Evolutionary conservation across 1,140 invertebrate genomes (phyloP), one percentile per base, ranked within the genome.

Genomic region (Drosophila athabasca): DNA sequence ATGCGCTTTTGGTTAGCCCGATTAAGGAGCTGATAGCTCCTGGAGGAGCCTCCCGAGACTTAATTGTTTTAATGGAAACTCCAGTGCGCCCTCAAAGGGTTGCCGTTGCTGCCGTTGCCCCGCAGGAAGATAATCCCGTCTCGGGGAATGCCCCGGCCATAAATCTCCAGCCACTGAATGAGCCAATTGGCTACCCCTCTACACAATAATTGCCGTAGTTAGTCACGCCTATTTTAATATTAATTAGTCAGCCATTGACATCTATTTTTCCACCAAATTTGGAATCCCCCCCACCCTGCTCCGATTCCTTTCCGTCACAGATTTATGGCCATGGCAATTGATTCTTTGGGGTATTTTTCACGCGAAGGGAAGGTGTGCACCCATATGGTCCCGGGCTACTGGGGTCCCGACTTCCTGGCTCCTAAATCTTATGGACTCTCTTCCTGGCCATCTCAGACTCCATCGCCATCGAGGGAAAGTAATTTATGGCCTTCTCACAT

Each of bases 401-500:
- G 3, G 31, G 69, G 66, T 82, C 79, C 46, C 61, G 78, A 58
- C 78, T 87, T 87, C 67, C 83, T 76, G 66, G 60, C 61, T 54
- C 41, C 80, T 76, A 76, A 84, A 76, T 84, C 65, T 79, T 76
- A 62, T 61, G 46, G 53, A 57, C 72, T 62, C 64, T 50, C 68
- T 82, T 79, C 76, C 61, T 72, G 72, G 55, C 69, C 43, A 77
- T 61, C 41, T 17, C 55, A 57, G 46, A 58, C 48, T 55, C 61
- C 51, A 22, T 64, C 48, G 51, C 62, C 51, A 22, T 67, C 48
- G n/a, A 11, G 11, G 35, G 3, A 39, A 5, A 13, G 35, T 83
- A 84, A 90, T 90, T 90, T 90, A 90, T 90, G 79, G 67, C 77
- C 66, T 84, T 88, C 79, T 83, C 88, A 88, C 88, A 90, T 90